Conservation (phyloP, 2,113 vertebrate genomes). For the Scortum barcoo region DNA sequence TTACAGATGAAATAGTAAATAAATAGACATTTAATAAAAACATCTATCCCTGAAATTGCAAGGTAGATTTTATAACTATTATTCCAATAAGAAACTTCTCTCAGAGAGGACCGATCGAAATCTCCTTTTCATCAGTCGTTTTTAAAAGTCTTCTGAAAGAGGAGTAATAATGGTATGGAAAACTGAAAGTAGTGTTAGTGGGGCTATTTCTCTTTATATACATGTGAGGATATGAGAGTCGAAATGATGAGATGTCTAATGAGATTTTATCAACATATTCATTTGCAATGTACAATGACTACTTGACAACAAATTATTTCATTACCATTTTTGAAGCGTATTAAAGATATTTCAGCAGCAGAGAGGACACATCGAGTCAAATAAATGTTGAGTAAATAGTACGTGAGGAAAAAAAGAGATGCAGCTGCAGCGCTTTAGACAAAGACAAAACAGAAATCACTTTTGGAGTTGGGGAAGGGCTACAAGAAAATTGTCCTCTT, state of each 20-base stretch:
- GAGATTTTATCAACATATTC: neutral
- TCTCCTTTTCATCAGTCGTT: neutral
- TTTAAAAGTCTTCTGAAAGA: neutral
- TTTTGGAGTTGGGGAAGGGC: neutral
- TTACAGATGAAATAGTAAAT: neutral
- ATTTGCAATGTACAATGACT: neutral
- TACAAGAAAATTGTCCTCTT: neutral
- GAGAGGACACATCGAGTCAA: neutral
- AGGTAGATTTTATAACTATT: neutral
- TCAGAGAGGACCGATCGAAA: neutral
- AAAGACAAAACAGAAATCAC: neutral
- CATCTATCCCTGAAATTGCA: neutral
- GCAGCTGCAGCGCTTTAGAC: neutral
- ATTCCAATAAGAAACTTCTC: conserved; percentile 9
- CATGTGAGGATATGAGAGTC: neutral
- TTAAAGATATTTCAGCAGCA: neutral
- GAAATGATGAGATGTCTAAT: neutral
- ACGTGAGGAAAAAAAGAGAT: neutral
- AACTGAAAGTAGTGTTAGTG: neutral
- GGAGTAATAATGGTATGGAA: neutral
- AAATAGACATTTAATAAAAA: neutral
- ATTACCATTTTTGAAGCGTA: neutral
- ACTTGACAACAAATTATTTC: neutral
- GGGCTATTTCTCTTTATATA: neutral
- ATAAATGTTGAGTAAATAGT: neutral